Percentiles rank a stretch among this genome's conserved stretches.
These are phyloP conservation scores for Cepphus grylle DNA, from an alignment of 2,113 vertebrate genomes.

Conservation along the genomic window DNA sequence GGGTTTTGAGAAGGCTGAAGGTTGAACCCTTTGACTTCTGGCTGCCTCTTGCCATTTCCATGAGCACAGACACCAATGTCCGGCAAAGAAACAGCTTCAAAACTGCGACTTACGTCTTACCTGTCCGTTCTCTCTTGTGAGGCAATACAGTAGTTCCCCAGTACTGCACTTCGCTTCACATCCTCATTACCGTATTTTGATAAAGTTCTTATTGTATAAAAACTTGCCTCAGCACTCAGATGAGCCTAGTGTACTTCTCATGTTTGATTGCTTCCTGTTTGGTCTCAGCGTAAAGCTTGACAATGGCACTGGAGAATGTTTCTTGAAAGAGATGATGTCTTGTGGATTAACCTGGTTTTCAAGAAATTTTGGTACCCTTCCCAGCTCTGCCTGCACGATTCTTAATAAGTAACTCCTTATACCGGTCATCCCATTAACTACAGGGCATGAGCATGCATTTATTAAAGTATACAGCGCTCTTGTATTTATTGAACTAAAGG, in stretches of 20 bases:
- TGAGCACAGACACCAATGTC: neutral
- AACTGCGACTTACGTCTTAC: neutral
- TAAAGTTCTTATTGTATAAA: neutral
- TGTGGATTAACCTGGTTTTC: neutral
- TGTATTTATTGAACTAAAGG: neutral
- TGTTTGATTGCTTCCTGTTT: neutral
- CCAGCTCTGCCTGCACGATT: neutral
- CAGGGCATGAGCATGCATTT: neutral
- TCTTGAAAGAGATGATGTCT: neutral
- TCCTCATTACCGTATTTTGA: neutral
- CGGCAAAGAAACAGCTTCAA: neutral
- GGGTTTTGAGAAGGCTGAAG: neutral
- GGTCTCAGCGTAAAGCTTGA: neutral
- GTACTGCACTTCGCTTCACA: neutral
- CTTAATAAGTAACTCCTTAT: neutral
- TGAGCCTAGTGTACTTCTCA: neutral
- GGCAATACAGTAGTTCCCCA: neutral
- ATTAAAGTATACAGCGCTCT: neutral
- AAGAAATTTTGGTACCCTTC: neutral
- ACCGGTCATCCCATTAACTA: neutral
- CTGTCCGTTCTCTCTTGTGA: neutral
- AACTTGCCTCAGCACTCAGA: neutral
- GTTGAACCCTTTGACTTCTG: neutral
- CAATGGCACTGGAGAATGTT: neutral
- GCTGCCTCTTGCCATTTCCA: neutral